Evolutionary conservation across 2,888 invertebrate species (phyloP), one percentile per base, ranked within the genome.

Genomic region (Sipunculus nudus): DNA sequence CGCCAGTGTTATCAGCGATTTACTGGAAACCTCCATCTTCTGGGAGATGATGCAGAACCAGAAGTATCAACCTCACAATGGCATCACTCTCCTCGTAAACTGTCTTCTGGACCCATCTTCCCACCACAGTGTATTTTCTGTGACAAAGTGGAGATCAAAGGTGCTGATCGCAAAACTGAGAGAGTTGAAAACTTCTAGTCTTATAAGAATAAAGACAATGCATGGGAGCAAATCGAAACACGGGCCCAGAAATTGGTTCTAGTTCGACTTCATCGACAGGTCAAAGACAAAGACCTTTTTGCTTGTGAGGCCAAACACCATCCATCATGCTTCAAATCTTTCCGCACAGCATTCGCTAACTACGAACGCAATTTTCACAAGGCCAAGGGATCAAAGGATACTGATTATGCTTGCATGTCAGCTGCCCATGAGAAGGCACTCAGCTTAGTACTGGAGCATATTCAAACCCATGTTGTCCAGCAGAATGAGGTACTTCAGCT

Each of bases 301-400:
- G 43, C 43, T 43, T 13, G 10, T 19, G 43, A 43, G 19, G 43
- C 43, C 16, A 43, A 43, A 43, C 43, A 43, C 43, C 43, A 43
- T 43, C 8, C 19, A 16, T 43, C 43, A 43, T 43, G 43, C n/a
- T n/a, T 43, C 21, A 43, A 19, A 43, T 43, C 43, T 8, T 16
- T 43, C 43, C 43, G 21, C 19, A 43, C 21, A 43, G 43, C 43
- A 16, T 43, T 43, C 19, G 43, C 43, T 43, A 43, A 43, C 21
- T 43, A 43, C 8, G 43, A 43, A 21, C 43, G 43, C 21, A 21
- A 21, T 8, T 8, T 16, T 19, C 13, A 21, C 13, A 43, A 21
- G 19, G 43, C 43, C 21, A 21, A 43, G 19, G 19, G 43, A 43
- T 8, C 43, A 43, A n/a, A n/a, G n/a, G 21, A 43, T 43, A 43